A percentile compares a stretch with the other conserved stretches of the same genome.
Conservation (phyloP, 2,888 invertebrate species). For the Limnephilus rhombicus region DNA sequence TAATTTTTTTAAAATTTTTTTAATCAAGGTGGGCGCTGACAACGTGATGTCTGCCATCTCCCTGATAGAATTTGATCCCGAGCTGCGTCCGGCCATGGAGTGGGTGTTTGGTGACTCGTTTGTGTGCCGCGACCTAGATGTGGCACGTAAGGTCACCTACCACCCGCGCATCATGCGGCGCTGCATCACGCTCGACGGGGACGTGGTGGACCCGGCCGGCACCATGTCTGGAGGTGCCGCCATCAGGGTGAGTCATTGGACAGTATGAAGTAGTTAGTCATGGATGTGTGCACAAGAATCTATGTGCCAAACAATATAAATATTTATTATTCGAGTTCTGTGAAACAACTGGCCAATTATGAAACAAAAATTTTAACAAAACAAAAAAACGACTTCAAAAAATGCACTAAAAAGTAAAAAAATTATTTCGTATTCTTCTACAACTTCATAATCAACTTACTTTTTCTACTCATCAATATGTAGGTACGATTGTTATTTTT, state of each 20-base stretch:
- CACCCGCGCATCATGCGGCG: constrained; percentile 82
- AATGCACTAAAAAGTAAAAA: too few species aligned
- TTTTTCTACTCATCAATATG: too few species aligned
- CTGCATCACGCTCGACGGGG: constrained; percentile 94
- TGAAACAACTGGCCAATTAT: too few species aligned
- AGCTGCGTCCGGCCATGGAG: constrained; percentile 87
- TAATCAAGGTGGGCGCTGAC: constrained; percentile 83
- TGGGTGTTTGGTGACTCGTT: constrained; percentile 93
- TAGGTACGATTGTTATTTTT: too few species aligned
- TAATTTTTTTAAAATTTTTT: not conserved
- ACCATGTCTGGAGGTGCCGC: constrained; percentile 92
- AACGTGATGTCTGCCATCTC: constrained; percentile 91
- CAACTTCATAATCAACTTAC: too few species aligned
- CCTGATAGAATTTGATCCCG: constrained; percentile 83
- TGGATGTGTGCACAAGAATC: not conserved
- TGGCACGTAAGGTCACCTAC: constrained; percentile 90
- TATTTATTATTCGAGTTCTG: too few species aligned
- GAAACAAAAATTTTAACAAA: too few species aligned
- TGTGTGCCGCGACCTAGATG: constrained; percentile 88
- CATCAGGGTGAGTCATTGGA: constrained; percentile 73
- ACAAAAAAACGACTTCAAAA: too few species aligned
- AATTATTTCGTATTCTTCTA: too few species aligned
- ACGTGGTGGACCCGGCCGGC: constrained; percentile 94
- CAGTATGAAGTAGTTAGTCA: constrained; percentile 69
- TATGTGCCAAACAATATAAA: too few species aligned